These are phyloP conservation scores for Andrena fulva DNA, from an alignment of 2,888 invertebrate species.

Conservation along the genomic window DNA sequence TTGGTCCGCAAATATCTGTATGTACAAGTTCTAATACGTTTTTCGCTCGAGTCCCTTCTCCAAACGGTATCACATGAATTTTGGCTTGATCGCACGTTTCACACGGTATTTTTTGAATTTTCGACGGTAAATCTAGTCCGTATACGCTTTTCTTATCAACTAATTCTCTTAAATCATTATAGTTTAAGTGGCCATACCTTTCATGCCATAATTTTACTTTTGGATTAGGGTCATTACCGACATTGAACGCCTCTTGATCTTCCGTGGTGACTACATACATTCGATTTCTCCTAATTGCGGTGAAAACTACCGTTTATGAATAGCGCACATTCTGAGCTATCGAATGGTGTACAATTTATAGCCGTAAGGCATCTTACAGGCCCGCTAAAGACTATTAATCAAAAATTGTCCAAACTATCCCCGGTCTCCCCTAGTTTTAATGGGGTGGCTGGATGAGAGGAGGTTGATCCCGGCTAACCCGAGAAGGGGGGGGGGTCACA, in stretches of 20 bases:
- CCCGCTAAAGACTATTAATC: too few species aligned
- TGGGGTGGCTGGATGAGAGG: too few species aligned
- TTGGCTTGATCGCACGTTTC: neutral
- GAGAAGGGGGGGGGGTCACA: too few species aligned
- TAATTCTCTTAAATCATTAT: conserved; percentile 2
- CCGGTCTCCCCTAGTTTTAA: too few species aligned
- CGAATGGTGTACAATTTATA: too few species aligned
- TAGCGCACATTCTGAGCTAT: too few species aligned
- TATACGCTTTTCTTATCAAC: neutral
- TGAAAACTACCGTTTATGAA: neutral
- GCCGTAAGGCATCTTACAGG: too few species aligned
- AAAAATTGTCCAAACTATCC: too few species aligned
- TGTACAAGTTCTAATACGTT: conserved; percentile 5
- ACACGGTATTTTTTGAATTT: neutral
- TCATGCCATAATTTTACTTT: conserved; percentile 6
- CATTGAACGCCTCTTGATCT: neutral
- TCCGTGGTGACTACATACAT: neutral
- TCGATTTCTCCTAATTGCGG: neutral
- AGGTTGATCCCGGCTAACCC: too few species aligned
- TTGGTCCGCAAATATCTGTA: conserved; percentile 9
- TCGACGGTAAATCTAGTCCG: neutral
- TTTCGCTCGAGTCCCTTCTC: neutral
- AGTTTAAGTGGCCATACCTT: conserved; percentile 8
- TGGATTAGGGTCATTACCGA: neutral
- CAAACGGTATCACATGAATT: conserved; percentile 2